Evolutionary conservation across 1,140 invertebrate genomes (phyloP).

Genomic region (Camponotus pennsylvanicus): DNA sequence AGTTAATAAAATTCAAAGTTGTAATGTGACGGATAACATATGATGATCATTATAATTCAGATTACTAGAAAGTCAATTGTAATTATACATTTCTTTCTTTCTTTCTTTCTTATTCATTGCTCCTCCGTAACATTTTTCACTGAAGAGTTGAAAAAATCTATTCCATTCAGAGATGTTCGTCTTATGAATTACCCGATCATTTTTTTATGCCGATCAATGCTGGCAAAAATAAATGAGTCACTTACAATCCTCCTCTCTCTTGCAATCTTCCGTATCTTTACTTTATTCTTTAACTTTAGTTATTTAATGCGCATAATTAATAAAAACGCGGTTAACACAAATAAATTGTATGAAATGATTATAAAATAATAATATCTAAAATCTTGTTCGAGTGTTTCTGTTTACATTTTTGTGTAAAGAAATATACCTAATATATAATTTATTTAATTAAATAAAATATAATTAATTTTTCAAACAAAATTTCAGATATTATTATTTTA

Average conservation of each 20-base stretch:
- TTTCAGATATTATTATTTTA: background rate
- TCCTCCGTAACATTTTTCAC: constrained; percentile 16
- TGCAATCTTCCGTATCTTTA: constrained; percentile 45
- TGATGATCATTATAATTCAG: constrained; percentile 2
- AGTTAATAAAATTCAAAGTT: constrained; percentile 6
- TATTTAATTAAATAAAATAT: too few relatives aligned
- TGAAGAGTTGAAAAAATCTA: constrained; percentile 27
- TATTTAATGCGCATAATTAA: constrained; percentile 7
- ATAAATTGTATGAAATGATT: background rate
- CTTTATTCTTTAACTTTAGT: constrained; percentile 27
- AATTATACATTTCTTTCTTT: constrained; percentile 7
- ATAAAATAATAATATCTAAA: background rate
- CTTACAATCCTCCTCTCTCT: background rate
- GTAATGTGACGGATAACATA: background rate
- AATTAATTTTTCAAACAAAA: too few relatives aligned
- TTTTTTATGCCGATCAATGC: background rate
- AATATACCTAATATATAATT: too few relatives aligned
- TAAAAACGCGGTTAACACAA: background rate
- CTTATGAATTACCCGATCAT: constrained; percentile 41
- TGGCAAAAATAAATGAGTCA: constrained; percentile 30
- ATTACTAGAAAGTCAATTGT: constrained; percentile 6
- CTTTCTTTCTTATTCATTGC: constrained; percentile 28
- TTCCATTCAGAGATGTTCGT: constrained; percentile 31
- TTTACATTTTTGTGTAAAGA: too few relatives aligned
- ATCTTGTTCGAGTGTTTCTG: too few relatives aligned